Percentiles rank a stretch among this genome's conserved stretches.
These are phyloP conservation scores for Xylota sylvarum DNA, from an alignment of 2,888 invertebrate genomes.

Conservation along the genomic window DNA sequence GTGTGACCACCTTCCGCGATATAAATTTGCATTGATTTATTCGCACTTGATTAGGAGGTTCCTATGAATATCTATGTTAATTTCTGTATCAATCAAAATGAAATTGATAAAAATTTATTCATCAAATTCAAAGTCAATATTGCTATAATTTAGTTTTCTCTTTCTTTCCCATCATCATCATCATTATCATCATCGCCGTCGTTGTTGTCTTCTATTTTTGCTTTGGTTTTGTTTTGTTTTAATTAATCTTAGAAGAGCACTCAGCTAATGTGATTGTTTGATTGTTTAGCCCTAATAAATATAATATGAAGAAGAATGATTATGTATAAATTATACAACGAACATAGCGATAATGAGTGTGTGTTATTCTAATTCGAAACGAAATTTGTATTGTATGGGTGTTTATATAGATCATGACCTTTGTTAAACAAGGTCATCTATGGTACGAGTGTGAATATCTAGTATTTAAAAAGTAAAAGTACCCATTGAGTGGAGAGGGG, in stretches of 20 bases:
- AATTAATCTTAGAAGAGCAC: constrained; percentile 25
- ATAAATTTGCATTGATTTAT: constrained; percentile 24
- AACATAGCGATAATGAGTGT: constrained; percentile 7
- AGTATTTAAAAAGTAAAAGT: constrained; percentile 11
- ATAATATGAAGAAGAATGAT: constrained; percentile 30
- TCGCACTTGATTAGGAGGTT: constrained; percentile 12
- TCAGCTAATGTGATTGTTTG: constrained; percentile 2
- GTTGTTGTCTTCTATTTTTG: neutral
- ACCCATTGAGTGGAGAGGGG: constrained; percentile 4
- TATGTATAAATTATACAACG: constrained; percentile 38
- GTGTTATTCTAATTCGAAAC: constrained; percentile 17
- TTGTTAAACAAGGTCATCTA: constrained; percentile 13
- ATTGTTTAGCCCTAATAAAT: constrained; percentile 52
- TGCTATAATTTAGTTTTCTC: neutral
- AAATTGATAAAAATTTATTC: constrained; percentile 20
- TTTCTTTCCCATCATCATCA: neutral
- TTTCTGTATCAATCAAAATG: constrained; percentile 16
- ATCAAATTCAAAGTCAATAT: constrained; percentile 22
- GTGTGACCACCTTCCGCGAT: neutral
- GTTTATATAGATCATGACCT: constrained; percentile 41
- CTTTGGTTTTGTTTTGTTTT: neutral
- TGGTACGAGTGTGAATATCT: too few relatives aligned
- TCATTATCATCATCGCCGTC: neutral
- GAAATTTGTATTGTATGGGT: constrained; percentile 10
- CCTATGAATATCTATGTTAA: constrained; percentile 6